These are phyloP conservation scores for Oasisia sp. DNA, from an alignment of 2,888 invertebrate species.

Conservation along the genomic window DNA sequence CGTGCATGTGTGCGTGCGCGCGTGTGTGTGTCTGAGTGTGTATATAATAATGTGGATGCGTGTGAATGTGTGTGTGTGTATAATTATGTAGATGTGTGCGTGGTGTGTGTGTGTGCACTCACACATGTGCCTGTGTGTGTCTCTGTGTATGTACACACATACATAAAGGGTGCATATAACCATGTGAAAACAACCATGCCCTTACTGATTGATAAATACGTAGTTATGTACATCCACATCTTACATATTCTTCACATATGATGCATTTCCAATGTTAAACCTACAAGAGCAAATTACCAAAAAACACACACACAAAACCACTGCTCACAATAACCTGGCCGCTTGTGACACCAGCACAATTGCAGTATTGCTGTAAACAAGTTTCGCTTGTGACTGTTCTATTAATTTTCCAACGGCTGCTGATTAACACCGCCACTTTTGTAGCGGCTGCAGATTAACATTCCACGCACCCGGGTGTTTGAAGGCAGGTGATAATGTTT, in stretches of 20 bases:
- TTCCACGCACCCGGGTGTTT: background rate
- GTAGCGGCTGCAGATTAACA: slow-evolving; percentile 1
- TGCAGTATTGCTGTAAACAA: background rate
- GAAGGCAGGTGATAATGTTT: background rate
- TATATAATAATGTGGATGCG: too few species aligned
- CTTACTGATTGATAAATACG: too few species aligned
- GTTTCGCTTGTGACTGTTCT: background rate
- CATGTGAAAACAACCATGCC: too few species aligned
- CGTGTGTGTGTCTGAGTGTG: background rate
- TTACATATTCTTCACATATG: background rate
- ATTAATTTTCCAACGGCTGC: background rate
- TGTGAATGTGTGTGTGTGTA: too few species aligned
- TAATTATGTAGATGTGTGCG: too few species aligned
- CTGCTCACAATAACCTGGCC: too few species aligned
- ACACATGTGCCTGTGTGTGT: background rate
- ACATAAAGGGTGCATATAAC: background rate
- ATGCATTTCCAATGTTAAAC: background rate
- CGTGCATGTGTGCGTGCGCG: background rate
- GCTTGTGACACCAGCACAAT: background rate
- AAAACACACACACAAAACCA: too few species aligned
- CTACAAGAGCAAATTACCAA: too few species aligned
- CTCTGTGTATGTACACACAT: background rate
- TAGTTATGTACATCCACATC: background rate
- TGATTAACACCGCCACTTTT: background rate
- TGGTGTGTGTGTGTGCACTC: background rate